phyloP scores from a whole-genome alignment of 1,140 invertebrate species.

The Hyphantria cunea region DNA sequence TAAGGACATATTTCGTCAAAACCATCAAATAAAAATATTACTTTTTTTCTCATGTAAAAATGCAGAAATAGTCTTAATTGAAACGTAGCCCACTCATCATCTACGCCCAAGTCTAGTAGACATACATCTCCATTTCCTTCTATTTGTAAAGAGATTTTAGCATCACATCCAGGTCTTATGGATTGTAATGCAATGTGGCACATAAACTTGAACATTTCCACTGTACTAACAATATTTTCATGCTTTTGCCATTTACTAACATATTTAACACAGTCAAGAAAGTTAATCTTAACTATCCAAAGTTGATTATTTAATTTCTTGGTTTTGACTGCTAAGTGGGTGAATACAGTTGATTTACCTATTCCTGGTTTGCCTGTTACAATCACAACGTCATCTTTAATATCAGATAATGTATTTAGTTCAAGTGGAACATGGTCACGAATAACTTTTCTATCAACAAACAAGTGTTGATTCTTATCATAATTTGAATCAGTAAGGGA shows the following conservation, averaged over 20 bases:
- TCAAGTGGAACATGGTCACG: not conserved
- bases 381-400: conserved; percentile 1
- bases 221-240: not conserved
- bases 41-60: not conserved
- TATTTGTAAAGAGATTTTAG: not conserved
- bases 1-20: conserved; percentile 11
- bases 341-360: conserved; percentile 4
- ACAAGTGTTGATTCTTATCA: conserved; percentile 7
- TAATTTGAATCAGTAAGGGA: conserved; percentile 1
- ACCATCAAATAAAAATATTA: conserved; percentile 15
- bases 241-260: not conserved
- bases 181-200: not conserved
- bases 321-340: not conserved
- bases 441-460: conserved; percentile 1
- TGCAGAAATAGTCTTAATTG: conserved; percentile 9
- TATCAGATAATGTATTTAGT: not conserved
- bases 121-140: not conserved
- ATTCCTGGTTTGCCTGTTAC: conserved; percentile 5
- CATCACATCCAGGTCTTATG: not conserved
- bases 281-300: conserved; percentile 8
- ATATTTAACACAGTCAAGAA: not conserved
- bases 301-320: not conserved
- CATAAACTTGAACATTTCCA: conserved; percentile 2
- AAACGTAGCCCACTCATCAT: conserved; percentile 1
- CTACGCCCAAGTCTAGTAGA: not conserved